Base-by-base conservation (phyloP, 2,113 vertebrate species). In the Carassius auratus region DNA sequence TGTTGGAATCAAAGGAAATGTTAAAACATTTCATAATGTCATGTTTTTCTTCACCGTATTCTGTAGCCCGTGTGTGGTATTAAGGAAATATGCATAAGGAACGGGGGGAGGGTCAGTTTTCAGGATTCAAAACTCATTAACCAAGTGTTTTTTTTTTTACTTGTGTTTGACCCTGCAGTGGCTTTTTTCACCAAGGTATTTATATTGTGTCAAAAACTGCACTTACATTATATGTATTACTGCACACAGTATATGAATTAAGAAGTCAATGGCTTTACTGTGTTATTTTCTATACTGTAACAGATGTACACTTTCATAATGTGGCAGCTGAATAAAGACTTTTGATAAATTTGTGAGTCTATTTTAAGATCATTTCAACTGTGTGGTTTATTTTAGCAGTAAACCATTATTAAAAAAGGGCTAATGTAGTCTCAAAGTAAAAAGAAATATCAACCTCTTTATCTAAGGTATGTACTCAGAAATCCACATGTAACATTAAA, bases 301-400 rank as follows among this genome's bases (percentile, higher is more conserved):
- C 42, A 19, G 17, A 68, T 87, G 59, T 86, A 62, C 19, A 80
- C 17, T 76, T 84, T 66, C 14, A 64, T 83, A 68, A 84, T 78
- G 64, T 85, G 81, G 87, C 84, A 88, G 85, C 87, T 88, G 81
- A 86, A 88, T 86, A 84, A 84, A 86, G 10, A 14, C 57, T 57
- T 83, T 76, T 68, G 42, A 50, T 50, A 45, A 79, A 45, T 42
- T 36, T 79, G 14, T 0, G 3, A 23, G 57, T 45, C 12, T 21
- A 8, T 36, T n/a, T 78, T 23, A 59, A 23, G 33, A 17, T 77
- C 9, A 12, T 55, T 76, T 55, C 0, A 8, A 26, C 21, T 23
- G 13, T 2, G 23, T 76, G 13, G 2, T 30, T 76, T 52, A 17
- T 15, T 76, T 15, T 48, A 76, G 6, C 73, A 76, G 9, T 8